A percentile compares a stretch with the other conserved stretches of the same genome.
Evolutionary conservation across 2,888 invertebrate species (phyloP).

Genomic region (Euproctis similis): DNA sequence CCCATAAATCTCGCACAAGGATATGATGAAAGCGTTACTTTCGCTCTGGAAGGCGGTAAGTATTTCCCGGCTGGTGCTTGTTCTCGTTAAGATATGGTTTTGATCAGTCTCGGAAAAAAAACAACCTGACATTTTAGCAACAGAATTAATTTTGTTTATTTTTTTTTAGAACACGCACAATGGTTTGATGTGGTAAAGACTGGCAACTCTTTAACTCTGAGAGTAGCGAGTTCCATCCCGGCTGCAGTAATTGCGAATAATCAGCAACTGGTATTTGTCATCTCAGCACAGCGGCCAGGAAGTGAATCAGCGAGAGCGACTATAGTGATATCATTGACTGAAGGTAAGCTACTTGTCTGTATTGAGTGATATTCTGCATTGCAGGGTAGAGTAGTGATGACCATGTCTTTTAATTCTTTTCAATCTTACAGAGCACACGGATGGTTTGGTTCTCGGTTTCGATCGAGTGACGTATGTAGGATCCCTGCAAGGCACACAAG

Average conservation of each 20-base stretch:
- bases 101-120: too few species aligned
- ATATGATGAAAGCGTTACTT: constrained; percentile 22
- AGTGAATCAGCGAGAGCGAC: constrained; percentile 14
- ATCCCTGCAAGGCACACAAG: constrained; percentile 15
- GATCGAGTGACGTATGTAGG: constrained; percentile 26
- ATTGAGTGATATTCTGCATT: too few species aligned
- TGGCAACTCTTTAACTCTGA: constrained; percentile 13
- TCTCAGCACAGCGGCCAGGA: constrained; percentile 13
- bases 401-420: too few species aligned
- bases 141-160: not conserved
- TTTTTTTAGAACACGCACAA: constrained; percentile 22
- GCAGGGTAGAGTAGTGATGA: too few species aligned
- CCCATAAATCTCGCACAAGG: constrained; percentile 23
- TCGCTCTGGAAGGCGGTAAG: constrained; percentile 29
- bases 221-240: constrained; percentile 10
- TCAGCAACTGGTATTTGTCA: constrained; percentile 18
- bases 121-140: too few species aligned
- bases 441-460: constrained; percentile 17
- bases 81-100: too few species aligned
- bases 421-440: constrained; percentile 11
- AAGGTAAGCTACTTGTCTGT: constrained; percentile 8
- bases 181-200: constrained; percentile 20
- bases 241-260: constrained; percentile 15
- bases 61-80: not conserved
- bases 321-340: constrained; percentile 15